Conservation (phyloP, 1,140 invertebrate species). For the Bathynomus jamesi region DNA sequence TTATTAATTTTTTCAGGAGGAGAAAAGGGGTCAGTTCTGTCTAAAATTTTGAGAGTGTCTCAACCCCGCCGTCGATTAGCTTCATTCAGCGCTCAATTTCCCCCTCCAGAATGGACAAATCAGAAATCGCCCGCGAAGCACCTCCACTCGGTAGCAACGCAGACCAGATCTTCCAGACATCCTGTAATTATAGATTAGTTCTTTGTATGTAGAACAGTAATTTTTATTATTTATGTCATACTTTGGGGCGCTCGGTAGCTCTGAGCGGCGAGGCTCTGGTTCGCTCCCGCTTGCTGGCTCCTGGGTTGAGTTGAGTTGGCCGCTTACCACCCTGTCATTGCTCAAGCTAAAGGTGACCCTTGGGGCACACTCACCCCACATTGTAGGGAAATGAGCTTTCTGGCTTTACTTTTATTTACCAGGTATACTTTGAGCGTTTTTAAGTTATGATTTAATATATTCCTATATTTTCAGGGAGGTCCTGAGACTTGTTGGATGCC, state of each 20-base stretch:
- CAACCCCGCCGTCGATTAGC: conserved; percentile 21
- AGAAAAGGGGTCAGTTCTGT: conserved; percentile 29
- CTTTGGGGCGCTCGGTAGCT: too few species aligned
- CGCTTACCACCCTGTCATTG: too few species aligned
- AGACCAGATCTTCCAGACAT: conserved; percentile 9
- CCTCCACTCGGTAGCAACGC: conserved; percentile 18
- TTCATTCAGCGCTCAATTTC: conserved; percentile 37
- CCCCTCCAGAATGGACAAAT: conserved; percentile 33
- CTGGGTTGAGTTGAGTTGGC: too few species aligned
- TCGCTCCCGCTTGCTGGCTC: too few species aligned
- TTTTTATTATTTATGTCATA: background rate
- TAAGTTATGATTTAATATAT: too few species aligned
- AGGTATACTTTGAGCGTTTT: too few species aligned
- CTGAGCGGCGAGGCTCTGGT: too few species aligned
- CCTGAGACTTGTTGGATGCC: background rate
- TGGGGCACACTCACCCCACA: too few species aligned
- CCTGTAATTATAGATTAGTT: conserved; percentile 3
- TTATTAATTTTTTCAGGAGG: conserved; percentile 16
- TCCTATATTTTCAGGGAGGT: background rate
- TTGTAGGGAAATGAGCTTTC: too few species aligned
- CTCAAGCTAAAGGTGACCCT: too few species aligned
- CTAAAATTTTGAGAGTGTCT: conserved; percentile 27
- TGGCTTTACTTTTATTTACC: too few species aligned
- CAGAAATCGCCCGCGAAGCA: conserved; percentile 7
- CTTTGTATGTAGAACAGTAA: background rate